Percentiles rank a stretch among this genome's conserved stretches.
phyloP scores from a whole-genome alignment of 2,888 invertebrate species.

The Nipponacmea schrenckii region DNA sequence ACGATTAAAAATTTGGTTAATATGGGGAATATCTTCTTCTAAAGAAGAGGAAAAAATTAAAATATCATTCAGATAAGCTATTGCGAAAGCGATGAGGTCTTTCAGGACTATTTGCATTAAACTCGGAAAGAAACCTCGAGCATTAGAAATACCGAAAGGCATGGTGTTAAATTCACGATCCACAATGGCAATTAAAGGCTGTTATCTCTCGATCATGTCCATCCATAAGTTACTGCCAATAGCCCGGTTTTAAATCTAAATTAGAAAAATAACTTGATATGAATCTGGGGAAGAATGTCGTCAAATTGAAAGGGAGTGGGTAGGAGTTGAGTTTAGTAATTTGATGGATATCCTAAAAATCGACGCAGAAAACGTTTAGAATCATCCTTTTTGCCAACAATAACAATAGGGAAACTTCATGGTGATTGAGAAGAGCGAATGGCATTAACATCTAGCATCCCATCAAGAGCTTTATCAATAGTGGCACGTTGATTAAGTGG shows the following conservation, averaged over 20 bases:
- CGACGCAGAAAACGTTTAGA: not conserved
- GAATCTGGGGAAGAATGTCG: constrained; percentile 6
- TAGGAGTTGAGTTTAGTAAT: constrained; percentile 1
- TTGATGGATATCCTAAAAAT: no score
- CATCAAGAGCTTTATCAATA: no score
- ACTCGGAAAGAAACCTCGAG: constrained; percentile 7
- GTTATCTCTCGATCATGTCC: constrained; percentile 14
- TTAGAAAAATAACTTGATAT: constrained; percentile 1
- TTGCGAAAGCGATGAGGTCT: no score
- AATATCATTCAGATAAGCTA: no score
- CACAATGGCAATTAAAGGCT: constrained; percentile 13
- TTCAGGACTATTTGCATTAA: no score
- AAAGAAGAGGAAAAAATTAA: not conserved
- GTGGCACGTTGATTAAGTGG: no score
- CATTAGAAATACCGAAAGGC: constrained; percentile 13
- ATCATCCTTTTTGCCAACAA: not conserved
- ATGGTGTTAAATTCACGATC: constrained; percentile 17
- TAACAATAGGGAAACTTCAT: not conserved
- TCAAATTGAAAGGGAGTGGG: not conserved
- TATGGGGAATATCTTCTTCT: not conserved
- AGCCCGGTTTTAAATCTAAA: constrained; percentile 13
- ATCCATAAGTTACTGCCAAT: constrained; percentile 14
- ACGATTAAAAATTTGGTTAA: not conserved
- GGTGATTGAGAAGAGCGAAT: not conserved
- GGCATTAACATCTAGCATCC: no score